Conservation (phyloP, 2,797 vertebrate genomes). For the Thamnophis elegans region DNA sequence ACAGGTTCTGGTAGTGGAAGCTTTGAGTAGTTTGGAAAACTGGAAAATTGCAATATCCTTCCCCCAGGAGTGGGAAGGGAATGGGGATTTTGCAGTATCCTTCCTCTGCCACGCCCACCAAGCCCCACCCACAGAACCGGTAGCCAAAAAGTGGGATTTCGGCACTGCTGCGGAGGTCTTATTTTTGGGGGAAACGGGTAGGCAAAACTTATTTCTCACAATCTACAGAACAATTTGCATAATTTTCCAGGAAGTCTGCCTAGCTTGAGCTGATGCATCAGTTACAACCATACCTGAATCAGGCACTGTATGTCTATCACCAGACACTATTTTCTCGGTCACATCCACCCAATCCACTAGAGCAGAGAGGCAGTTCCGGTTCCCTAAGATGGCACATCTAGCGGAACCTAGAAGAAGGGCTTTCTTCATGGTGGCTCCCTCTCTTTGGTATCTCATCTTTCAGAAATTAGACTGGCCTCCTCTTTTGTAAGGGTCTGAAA, state of each 20-base stretch:
- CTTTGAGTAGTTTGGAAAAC: too few relatives aligned
- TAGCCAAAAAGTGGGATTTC: too few relatives aligned
- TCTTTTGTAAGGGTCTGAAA: background rate
- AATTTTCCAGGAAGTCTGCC: background rate
- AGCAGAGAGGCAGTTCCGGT: background rate
- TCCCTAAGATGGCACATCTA: background rate
- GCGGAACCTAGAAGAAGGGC: background rate
- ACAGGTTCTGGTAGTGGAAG: too few relatives aligned
- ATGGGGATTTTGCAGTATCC: too few relatives aligned
- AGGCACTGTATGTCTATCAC: background rate
- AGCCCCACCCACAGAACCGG: too few relatives aligned
- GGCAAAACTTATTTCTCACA: background rate
- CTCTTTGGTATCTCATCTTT: background rate
- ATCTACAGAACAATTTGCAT: background rate
- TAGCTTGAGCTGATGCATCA: background rate
- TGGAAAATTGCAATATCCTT: too few relatives aligned
- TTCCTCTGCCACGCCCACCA: too few relatives aligned
- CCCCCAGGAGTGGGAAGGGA: too few relatives aligned
- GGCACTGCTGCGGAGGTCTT: too few relatives aligned
- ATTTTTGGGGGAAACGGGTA: too few relatives aligned
- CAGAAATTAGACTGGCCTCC: background rate
- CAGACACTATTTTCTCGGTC: background rate
- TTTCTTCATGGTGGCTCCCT: background rate
- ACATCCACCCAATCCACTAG: background rate
- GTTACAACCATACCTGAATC: background rate